phyloP scores from a whole-genome alignment of 1,140 invertebrate species.

The Aphelinus certus region DNA sequence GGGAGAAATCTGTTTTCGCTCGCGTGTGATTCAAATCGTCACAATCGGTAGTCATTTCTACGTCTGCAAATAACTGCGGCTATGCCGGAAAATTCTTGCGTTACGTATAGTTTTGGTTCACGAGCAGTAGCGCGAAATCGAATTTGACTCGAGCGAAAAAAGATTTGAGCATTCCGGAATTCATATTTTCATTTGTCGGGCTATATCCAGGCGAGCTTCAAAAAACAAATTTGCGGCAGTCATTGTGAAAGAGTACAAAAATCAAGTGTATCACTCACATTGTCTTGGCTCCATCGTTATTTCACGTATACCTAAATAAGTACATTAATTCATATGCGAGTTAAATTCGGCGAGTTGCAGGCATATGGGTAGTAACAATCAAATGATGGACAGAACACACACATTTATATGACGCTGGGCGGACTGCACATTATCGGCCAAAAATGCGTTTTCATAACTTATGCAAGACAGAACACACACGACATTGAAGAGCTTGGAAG shows the following conservation, averaged over 20 bases:
- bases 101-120: too few relatives aligned
- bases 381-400: neutral
- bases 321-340: neutral
- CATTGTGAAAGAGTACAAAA: conserved; percentile 3
- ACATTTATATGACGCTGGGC: conserved; percentile 9
- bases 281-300: neutral
- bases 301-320: neutral
- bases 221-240: conserved; percentile 10
- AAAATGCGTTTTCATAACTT: conserved; percentile 29
- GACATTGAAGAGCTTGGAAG: conserved; percentile 36
- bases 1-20: too few relatives aligned
- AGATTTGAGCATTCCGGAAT: neutral
- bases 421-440: conserved; percentile 32
- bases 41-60: too few relatives aligned
- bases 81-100: too few relatives aligned
- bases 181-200: conserved; percentile 3
- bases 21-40: too few relatives aligned
- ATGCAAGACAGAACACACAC: conserved; percentile 36
- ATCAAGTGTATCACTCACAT: neutral
- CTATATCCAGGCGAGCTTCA: neutral
- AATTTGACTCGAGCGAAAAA: too few relatives aligned
- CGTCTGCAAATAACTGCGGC: too few relatives aligned
- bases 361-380: conserved; percentile 17
- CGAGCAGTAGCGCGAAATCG: too few relatives aligned
- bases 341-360: conserved; percentile 1